Base-by-base conservation (phyloP, 2,888 invertebrate genomes). In the Drosophila picticornis region DNA sequence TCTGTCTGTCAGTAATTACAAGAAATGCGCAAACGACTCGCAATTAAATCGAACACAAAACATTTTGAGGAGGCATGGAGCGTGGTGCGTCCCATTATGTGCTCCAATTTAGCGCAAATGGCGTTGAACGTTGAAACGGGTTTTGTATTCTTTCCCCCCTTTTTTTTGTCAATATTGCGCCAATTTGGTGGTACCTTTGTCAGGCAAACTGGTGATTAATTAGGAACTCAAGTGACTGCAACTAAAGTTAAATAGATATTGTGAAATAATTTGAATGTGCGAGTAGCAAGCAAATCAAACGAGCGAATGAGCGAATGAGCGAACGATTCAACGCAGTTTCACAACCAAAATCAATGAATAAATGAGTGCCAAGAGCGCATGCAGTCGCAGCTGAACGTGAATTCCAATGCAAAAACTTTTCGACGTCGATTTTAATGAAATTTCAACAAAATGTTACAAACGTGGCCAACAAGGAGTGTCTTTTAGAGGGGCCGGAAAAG, bases 241-340 rank as follows among this genome's bases (percentile, higher is more conserved):
- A 83, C 83, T 76, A 80, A 85, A 88, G 81, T 75, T 88, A 88
- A 88, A 88, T 83, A 86, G 84, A 88, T 88, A 87, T 80, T 80
- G 78, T 73, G 57, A 78, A 87, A 80, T 82, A 76, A 86, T 88
- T 88, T 75, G 72, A 81, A 72, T 88, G 85, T 68, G 75, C 64
- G 74, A 77, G 53, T 71, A 65, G 40, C 70, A 58, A 25, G 62
- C 61, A 79, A 81, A 73, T 79, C 79, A 81, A 84, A 84, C 73
- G 58, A 62, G 52, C 62, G 68, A 75, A 62, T 69, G 61, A 63
- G 69, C 66, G 71, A 75, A 60, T 69, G 61, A 63, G 69, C 66
- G 71, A 75, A 60, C 67, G 68, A 29, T 22, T 25, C 53, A 74
- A 65, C 55, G 71, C 48, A 58, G 29, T 31, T 56, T 69, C 61